Evolutionary conservation across 2,113 vertebrate genomes (phyloP).

Genomic region (Pycnonotus jocosus): DNA sequence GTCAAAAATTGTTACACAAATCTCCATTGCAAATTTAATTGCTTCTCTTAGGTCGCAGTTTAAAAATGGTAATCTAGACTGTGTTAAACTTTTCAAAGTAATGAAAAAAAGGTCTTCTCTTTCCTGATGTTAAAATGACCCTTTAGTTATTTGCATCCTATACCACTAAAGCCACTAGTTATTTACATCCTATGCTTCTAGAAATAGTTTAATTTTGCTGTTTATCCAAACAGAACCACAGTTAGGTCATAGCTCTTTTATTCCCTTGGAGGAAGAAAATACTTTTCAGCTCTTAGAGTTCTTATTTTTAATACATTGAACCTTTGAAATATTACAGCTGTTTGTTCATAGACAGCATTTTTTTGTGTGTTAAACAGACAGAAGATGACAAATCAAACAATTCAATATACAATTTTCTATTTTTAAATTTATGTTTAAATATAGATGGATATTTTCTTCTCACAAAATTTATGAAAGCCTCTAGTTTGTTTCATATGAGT

Average conservation of each 20-base stretch:
- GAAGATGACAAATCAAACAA: neutral
- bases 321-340: neutral
- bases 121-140: neutral
- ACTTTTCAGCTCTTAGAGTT: neutral
- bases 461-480: neutral
- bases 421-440: neutral
- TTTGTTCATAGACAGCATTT: neutral
- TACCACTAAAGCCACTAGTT: neutral
- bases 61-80: neutral
- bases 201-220: neutral
- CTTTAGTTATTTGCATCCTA: neutral
- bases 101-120: neutral
- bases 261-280: neutral
- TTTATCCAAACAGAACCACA: neutral
- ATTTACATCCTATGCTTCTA: neutral
- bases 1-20: neutral
- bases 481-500: neutral
- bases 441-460: neutral
- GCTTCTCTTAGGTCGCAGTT: neutral
- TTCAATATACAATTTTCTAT: neutral
- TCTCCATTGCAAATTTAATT: neutral
- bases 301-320: neutral
- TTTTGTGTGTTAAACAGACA: neutral
- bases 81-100: neutral
- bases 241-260: neutral